Conservation (phyloP, 2,888 invertebrate genomes). For the Noctua janthe region DNA sequence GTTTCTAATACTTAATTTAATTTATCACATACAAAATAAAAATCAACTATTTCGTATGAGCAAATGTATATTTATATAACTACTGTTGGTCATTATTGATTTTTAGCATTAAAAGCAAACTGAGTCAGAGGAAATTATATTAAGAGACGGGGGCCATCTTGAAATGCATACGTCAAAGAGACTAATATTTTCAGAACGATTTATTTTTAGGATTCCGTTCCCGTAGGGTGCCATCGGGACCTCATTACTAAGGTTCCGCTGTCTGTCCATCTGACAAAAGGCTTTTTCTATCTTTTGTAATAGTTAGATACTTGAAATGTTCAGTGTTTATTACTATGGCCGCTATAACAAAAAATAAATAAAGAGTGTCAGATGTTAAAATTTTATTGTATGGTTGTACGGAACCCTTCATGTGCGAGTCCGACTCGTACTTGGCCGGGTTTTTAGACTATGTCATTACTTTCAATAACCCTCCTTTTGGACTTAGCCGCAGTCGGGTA, state of each 20-base stretch:
- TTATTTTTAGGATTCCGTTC: not conserved
- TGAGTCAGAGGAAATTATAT: constrained; percentile 36
- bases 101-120: constrained; percentile 66
- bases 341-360: no score
- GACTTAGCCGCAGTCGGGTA: no score
- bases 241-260: not conserved
- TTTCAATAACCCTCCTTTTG: no score
- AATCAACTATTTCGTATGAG: constrained; percentile 87
- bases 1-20: constrained; percentile 62
- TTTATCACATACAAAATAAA: constrained; percentile 85
- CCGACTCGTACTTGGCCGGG: not conserved
- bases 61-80: constrained; percentile 83
- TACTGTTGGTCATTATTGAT: constrained; percentile 86
- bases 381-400: not conserved
- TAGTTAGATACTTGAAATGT: no score
- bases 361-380: no score
- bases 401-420: not conserved
- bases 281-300: not conserved
- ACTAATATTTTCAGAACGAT: not conserved
- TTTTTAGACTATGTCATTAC: not conserved
- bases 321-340: no score
- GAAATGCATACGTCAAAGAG: not conserved
- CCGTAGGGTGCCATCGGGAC: not conserved
- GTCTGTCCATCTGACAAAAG: not conserved
- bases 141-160: constrained; percentile 20